Evolutionary conservation across 2,113 vertebrate genomes (phyloP).

Genomic region (Alexandromys fortis): DNA sequence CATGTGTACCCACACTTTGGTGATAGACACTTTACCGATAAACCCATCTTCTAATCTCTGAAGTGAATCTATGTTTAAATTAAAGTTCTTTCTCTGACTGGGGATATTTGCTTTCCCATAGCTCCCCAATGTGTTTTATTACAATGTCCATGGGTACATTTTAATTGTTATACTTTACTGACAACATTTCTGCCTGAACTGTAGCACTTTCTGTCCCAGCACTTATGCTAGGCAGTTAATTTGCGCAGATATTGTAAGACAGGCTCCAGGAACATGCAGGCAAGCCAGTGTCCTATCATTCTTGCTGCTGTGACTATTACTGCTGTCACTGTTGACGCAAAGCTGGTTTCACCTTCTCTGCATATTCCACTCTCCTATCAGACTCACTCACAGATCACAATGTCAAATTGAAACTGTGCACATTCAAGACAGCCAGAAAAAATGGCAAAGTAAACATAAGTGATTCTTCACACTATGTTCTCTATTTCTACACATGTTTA

Average conservation of each 20-base stretch:
- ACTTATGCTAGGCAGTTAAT: not conserved
- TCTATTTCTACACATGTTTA: not conserved
- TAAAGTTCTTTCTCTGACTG: not conserved
- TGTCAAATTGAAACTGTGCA: not conserved
- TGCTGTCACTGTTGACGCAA: not conserved
- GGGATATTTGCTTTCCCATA: conserved; percentile 5
- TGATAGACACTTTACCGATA: not conserved
- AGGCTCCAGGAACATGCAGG: not conserved
- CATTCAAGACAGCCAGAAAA: not conserved
- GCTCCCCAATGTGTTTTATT: not conserved
- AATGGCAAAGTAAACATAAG: not conserved
- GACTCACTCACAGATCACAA: not conserved
- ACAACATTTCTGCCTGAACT: not conserved
- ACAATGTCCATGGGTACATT: not conserved
- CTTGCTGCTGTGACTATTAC: no score
- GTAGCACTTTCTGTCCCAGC: not conserved
- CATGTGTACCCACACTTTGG: not conserved
- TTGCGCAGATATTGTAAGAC: not conserved
- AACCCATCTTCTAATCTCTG: not conserved
- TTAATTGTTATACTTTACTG: conserved; percentile 24
- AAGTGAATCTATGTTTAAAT: not conserved
- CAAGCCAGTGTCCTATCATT: not conserved
- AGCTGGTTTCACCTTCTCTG: not conserved
- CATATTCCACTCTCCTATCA: not conserved
- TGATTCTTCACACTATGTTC: accelerated